Conservation (phyloP, 2,888 invertebrate genomes). For the Ormia ochracea region DNA sequence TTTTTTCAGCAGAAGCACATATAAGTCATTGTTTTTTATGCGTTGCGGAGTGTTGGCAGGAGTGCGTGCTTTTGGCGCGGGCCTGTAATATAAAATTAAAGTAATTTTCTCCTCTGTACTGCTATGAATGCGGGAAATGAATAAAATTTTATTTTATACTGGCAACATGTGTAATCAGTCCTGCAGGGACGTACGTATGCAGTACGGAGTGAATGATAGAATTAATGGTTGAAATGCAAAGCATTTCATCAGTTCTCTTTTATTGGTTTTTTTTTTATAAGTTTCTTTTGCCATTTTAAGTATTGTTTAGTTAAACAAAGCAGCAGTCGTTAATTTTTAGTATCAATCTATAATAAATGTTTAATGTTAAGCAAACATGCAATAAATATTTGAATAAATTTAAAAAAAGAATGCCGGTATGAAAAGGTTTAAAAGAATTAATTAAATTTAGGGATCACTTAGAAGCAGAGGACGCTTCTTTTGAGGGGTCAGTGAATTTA, state of each 20-base stretch:
- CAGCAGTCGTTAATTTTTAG: constrained; percentile 58
- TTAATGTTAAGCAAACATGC: constrained; percentile 43
- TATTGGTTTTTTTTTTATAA: neutral
- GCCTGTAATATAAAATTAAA: constrained; percentile 63
- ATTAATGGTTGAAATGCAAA: constrained; percentile 32
- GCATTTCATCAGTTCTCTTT: constrained; percentile 48
- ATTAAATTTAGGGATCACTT: constrained; percentile 5
- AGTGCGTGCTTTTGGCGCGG: constrained; percentile 46
- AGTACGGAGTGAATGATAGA: constrained; percentile 5
- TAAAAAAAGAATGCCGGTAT: neutral
- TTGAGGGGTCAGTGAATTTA: neutral
- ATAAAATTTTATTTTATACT: constrained; percentile 75
- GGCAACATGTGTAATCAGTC: constrained; percentile 73
- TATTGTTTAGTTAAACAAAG: constrained; percentile 15
- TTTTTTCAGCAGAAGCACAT: constrained; percentile 38
- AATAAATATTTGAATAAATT: constrained; percentile 43
- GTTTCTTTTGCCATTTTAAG: constrained; percentile 23
- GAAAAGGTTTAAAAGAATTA: neutral
- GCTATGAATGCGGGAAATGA: constrained; percentile 67
- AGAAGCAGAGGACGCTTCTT: neutral
- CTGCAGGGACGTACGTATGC: constrained; percentile 28
- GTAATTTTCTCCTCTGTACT: constrained; percentile 52
- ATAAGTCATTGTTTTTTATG: constrained; percentile 62
- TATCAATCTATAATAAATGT: constrained; percentile 55
- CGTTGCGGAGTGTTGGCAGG: constrained; percentile 47